A percentile compares a stretch with the other conserved stretches of the same genome.
Evolutionary conservation across 2,888 invertebrate genomes (phyloP).

Genomic region (Aplocera efformata): DNA sequence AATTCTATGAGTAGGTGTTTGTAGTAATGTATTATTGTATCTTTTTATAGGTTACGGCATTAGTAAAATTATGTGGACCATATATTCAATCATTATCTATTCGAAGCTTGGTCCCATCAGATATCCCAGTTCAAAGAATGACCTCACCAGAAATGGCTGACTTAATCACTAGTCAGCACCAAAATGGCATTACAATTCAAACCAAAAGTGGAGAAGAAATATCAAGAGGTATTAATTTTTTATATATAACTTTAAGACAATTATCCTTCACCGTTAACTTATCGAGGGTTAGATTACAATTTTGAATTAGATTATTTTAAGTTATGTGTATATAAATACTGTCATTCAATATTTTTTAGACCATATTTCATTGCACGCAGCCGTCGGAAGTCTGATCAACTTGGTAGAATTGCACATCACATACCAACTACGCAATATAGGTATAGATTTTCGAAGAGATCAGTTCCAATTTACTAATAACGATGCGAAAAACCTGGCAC

Average conservation of each 20-base stretch:
- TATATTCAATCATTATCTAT: slow-evolving; percentile 64
- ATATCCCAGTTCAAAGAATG: slow-evolving; percentile 63
- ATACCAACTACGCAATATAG: slow-evolving; percentile 58
- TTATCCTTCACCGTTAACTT: too few species aligned
- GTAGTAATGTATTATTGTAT: slow-evolving; percentile 7
- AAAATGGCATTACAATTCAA: slow-evolving; percentile 41
- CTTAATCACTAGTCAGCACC: slow-evolving; percentile 56
- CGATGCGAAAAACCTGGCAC: slow-evolving; percentile 67
- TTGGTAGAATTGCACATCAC: slow-evolving; percentile 68
- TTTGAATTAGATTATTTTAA: too few species aligned
- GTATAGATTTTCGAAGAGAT: slow-evolving; percentile 63
- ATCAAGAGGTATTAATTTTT: slow-evolving; percentile 47
- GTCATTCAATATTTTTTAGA: slow-evolving; percentile 45
- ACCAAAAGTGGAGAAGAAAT: slow-evolving; percentile 41
- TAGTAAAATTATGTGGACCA: slow-evolving; percentile 70
- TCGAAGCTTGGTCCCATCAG: slow-evolving; percentile 63
- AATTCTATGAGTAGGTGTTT: too few species aligned
- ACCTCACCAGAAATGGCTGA: slow-evolving; percentile 71
- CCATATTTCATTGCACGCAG: slow-evolving; percentile 73
- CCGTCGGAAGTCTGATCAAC: slow-evolving; percentile 64
- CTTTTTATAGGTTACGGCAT: slow-evolving; percentile 47
- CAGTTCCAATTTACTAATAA: slow-evolving; percentile 75
- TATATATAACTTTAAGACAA: slow-evolving; percentile 4
- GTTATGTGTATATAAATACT: too few species aligned
- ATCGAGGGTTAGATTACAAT: too few species aligned